Conservation (phyloP, 2,888 invertebrate genomes). For the Agonopterix arenella region DNA sequence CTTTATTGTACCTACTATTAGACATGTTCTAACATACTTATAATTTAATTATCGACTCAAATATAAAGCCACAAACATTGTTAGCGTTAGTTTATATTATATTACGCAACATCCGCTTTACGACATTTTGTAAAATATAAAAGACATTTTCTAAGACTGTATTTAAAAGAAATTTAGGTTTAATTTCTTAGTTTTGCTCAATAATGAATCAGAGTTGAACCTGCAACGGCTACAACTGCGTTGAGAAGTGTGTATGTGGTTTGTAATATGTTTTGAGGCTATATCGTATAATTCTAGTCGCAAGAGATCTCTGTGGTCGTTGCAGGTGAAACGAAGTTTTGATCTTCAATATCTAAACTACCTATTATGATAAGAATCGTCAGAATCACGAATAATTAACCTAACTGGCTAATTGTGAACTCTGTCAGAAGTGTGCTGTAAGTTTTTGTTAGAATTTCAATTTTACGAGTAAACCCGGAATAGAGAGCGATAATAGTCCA, state of each 20-base stretch:
- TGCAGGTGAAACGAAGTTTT: slow-evolving; percentile 26
- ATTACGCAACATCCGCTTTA: slow-evolving; percentile 15
- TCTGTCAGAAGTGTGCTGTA: no score
- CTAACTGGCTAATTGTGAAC: not conserved
- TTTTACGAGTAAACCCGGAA: no score
- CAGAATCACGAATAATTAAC: slow-evolving; percentile 7
- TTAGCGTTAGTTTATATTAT: slow-evolving; percentile 1
- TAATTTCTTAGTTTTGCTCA: slow-evolving; percentile 17
- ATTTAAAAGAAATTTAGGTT: slow-evolving; percentile 20
- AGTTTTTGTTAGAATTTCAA: no score
- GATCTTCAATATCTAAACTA: not conserved
- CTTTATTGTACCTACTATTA: no score
- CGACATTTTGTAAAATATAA: slow-evolving; percentile 26
- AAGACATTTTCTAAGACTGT: slow-evolving; percentile 62
- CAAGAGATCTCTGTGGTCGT: slow-evolving; percentile 37
- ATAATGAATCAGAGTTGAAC: slow-evolving; percentile 16
- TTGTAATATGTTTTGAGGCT: slow-evolving; percentile 34
- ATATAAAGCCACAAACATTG: slow-evolving; percentile 17
- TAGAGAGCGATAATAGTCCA: no score
- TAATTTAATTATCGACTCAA: not conserved
- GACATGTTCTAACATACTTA: no score
- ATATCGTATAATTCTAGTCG: slow-evolving; percentile 39
- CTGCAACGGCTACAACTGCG: slow-evolving; percentile 43
- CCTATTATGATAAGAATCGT: not conserved
- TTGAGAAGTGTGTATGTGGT: slow-evolving; percentile 16